phyloP scores from a whole-genome alignment of 2,888 invertebrate species.

The Nineta flava region DNA sequence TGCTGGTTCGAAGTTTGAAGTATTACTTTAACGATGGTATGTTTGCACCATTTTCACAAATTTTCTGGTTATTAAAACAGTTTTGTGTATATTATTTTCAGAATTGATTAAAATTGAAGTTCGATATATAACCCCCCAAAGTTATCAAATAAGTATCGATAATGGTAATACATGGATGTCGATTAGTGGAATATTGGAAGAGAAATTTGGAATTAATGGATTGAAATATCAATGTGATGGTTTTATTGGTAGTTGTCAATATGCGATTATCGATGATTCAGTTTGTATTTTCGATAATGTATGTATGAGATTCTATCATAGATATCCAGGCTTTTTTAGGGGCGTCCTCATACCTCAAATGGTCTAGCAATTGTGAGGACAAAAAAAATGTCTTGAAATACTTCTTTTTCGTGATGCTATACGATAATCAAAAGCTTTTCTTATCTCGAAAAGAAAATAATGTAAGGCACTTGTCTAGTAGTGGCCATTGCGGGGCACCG shows the following conservation, averaged over 20 bases:
- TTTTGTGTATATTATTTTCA: conserved; percentile 20
- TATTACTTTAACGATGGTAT: conserved; percentile 45
- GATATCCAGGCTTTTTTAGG: no score
- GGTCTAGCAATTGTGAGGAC: no score
- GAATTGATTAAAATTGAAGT: conserved; percentile 39
- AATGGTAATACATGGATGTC: conserved; percentile 36
- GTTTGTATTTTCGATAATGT: conserved; percentile 51
- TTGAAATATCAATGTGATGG: neutral
- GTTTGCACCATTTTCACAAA: neutral
- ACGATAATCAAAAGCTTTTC: no score
- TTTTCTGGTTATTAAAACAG: neutral
- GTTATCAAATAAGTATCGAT: conserved; percentile 31
- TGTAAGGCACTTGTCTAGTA: no score
- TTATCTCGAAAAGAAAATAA: no score
- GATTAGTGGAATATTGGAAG: conserved; percentile 29
- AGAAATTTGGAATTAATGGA: conserved; percentile 12
- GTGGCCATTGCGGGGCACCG: no score
- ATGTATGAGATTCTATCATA: conserved; percentile 13
- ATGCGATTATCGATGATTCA: conserved; percentile 36
- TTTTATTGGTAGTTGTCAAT: neutral
- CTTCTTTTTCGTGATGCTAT: no score
- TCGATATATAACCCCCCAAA: conserved; percentile 31
- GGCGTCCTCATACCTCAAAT: no score
- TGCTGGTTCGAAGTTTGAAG: conserved; percentile 35
- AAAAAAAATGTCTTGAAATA: no score